Percentiles rank a stretch among this genome's conserved stretches.
Evolutionary conservation across 1,140 invertebrate species (phyloP).

Genomic region (Lasioglossum albipes): DNA sequence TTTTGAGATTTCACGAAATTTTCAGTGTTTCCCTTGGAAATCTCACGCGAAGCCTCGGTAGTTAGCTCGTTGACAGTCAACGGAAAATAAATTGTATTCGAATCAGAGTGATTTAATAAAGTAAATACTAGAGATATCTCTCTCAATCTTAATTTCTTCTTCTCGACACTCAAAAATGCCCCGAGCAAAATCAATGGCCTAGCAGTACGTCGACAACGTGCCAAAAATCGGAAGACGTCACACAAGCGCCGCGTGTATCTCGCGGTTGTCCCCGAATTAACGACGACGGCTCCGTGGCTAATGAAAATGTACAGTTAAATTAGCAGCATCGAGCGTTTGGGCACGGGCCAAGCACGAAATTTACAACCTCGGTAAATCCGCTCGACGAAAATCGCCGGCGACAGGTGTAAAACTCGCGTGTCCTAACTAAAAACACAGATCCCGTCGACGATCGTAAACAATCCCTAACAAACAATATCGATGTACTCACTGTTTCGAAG

Average conservation of each 20-base stretch:
- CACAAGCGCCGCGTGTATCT: constrained; percentile 3
- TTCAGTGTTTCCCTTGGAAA: too few relatives aligned
- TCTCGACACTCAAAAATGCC: too few relatives aligned
- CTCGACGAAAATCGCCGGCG: constrained; percentile 3
- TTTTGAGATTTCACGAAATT: too few relatives aligned
- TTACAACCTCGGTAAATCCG: constrained; percentile 49
- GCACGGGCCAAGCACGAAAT: constrained; percentile 46
- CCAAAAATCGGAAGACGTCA: too few relatives aligned
- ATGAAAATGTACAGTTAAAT: constrained; percentile 52
- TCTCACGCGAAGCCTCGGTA: too few relatives aligned
- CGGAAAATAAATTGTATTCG: too few relatives aligned
- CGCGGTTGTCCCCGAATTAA: constrained; percentile 48
- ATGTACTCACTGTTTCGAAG: constrained; percentile 25
- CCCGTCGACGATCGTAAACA: background rate
- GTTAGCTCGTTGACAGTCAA: too few relatives aligned
- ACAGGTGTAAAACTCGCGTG: background rate
- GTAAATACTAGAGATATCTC: too few relatives aligned
- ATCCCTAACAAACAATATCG: background rate
- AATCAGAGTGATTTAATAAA: too few relatives aligned
- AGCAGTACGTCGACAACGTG: too few relatives aligned
- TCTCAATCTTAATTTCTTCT: too few relatives aligned
- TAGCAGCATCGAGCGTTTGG: constrained; percentile 51
- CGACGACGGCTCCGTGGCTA: constrained; percentile 28
- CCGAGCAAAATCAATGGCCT: too few relatives aligned
- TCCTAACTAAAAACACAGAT: background rate